phyloP scores from a whole-genome alignment of 1,140 invertebrate species.

The Drosophila hydei region DNA sequence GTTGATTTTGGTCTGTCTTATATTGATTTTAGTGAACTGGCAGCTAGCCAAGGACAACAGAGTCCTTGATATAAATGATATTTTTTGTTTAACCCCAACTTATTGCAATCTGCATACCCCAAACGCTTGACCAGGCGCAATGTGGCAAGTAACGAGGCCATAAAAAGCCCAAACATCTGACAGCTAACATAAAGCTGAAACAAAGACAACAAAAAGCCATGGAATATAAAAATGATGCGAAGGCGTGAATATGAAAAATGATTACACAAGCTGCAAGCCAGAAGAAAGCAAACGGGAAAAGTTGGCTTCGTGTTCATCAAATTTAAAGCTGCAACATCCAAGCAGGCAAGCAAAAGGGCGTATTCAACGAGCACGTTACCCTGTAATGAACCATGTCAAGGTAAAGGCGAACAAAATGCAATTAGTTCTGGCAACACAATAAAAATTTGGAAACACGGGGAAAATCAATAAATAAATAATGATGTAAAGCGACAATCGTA shows the following conservation, averaged over 20 bases:
- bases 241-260: constrained; percentile 51
- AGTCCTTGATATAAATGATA: constrained; percentile 29
- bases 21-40: constrained; percentile 71
- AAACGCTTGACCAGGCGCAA: constrained; percentile 10
- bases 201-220: constrained; percentile 9
- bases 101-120: constrained; percentile 10
- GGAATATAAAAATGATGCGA: constrained; percentile 20
- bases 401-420: not conserved
- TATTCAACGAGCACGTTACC: not conserved
- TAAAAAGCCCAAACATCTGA: constrained; percentile 39
- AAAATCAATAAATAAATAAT: constrained; percentile 53
- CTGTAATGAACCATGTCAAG: not conserved
- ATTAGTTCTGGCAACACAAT: not conserved
- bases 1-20: constrained; percentile 59
- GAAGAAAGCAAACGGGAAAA: constrained; percentile 19
- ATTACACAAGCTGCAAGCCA: constrained; percentile 33
- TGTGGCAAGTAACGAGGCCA: constrained; percentile 42
- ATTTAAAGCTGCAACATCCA: constrained; percentile 39
- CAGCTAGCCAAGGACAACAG: constrained; percentile 11
- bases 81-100: constrained; percentile 35
- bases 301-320: constrained; percentile 29
- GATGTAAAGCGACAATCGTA: constrained; percentile 39
- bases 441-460: constrained; percentile 11
- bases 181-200: constrained; percentile 39
- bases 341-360: constrained; percentile 1